phyloP scores from a whole-genome alignment of 2,888 invertebrate species.

The Drosophila paranaensis region DNA sequence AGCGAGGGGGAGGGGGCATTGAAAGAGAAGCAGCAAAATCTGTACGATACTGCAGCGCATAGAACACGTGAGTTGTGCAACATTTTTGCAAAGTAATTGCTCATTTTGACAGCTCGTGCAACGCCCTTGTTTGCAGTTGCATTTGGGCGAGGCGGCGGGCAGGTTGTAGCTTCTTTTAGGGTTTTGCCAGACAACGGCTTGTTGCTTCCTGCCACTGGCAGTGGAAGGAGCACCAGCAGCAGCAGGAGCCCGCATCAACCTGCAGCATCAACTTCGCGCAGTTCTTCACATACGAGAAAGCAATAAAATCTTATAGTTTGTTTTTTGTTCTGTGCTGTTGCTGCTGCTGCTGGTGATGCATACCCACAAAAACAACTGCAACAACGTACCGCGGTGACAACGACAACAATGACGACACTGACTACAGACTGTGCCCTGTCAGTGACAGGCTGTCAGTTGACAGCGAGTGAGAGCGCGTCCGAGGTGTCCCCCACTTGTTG shows the following conservation, averaged over 20 bases:
- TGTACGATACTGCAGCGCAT: constrained; percentile 23
- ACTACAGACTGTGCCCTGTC: constrained; percentile 70
- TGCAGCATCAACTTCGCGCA: constrained; percentile 55
- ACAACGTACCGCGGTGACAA: constrained; percentile 63
- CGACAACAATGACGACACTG: constrained; percentile 78
- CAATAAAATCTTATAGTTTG: constrained; percentile 78
- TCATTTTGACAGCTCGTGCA: constrained; percentile 80
- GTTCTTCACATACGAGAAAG: constrained; percentile 72
- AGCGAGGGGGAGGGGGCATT: no score
- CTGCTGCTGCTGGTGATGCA: constrained; percentile 55
- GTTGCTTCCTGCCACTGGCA: constrained; percentile 71
- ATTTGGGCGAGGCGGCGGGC: background rate
- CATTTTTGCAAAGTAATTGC: constrained; percentile 80
- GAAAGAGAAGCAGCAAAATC: constrained; percentile 4
- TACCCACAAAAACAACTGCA: constrained; percentile 31
- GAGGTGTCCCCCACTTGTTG: constrained; percentile 67
- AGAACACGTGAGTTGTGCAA: constrained; percentile 75
- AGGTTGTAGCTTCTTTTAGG: constrained; percentile 46
- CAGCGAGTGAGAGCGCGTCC: constrained; percentile 35
- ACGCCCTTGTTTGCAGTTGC: constrained; percentile 75
- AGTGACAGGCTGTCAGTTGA: constrained; percentile 71
- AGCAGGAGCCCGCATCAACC: constrained; percentile 60
- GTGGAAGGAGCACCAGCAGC: constrained; percentile 7
- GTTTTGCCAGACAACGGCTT: constrained; percentile 60
- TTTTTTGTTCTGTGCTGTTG: constrained; percentile 56